phyloP scores from a whole-genome alignment of 1,140 invertebrate species.

The Orussus abietinus region DNA sequence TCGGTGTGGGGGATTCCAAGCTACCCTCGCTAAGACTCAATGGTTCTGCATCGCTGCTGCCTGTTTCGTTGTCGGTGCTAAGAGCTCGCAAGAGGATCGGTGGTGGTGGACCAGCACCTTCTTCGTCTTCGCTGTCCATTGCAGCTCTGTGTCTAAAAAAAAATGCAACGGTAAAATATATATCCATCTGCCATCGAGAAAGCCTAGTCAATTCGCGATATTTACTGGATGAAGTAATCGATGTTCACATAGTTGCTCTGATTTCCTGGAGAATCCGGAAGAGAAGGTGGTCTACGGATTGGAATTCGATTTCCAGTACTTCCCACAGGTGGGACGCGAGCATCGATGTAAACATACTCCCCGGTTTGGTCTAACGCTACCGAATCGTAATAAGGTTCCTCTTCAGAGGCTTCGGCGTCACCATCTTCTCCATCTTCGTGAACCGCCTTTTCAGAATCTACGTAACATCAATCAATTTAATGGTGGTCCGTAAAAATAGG shows the following conservation, averaged over 20 bases:
- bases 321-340: constrained; percentile 51
- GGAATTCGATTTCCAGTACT: constrained; percentile 36
- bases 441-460: constrained; percentile 42
- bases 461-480: no score
- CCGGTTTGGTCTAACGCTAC: constrained; percentile 74
- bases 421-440: constrained; percentile 46
- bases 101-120: constrained; percentile 44
- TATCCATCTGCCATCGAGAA: constrained; percentile 6
- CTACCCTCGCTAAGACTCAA: constrained; percentile 50
- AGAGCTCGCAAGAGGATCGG: constrained; percentile 46
- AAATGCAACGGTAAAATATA: constrained; percentile 9
- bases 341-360: constrained; percentile 74
- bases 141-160: constrained; percentile 44
- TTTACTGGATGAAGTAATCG: constrained; percentile 82
- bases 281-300: constrained; percentile 47
- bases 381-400: constrained; percentile 79
- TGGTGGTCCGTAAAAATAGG: no score
- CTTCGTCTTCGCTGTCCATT: constrained; percentile 50
- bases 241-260: constrained; percentile 86
- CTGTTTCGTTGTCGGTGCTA: constrained; percentile 51
- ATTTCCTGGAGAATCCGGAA: constrained; percentile 70
- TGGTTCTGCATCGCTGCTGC: constrained; percentile 50
- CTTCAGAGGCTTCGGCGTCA: constrained; percentile 55
- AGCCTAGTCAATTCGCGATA: constrained; percentile 22
- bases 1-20: constrained; percentile 50